Conservation (phyloP, 2,113 vertebrate genomes). For the Oreocharis arfaki region DNA sequence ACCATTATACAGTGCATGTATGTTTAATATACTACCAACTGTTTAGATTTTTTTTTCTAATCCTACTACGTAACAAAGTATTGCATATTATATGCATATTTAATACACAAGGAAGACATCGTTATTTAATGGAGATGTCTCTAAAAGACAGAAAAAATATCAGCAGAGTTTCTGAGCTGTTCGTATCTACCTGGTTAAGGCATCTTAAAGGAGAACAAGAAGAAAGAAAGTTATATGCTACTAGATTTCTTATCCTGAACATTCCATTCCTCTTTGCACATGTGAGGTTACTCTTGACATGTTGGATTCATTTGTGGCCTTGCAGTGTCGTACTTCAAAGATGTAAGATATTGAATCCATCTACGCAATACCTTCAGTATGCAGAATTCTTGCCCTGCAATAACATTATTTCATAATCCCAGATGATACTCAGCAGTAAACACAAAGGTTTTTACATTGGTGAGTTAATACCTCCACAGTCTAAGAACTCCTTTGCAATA, state of each 20-base stretch:
- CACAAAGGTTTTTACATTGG: constrained; percentile 28
- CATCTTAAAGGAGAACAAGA: neutral
- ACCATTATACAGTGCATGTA: neutral
- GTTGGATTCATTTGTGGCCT: neutral
- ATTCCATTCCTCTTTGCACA: neutral
- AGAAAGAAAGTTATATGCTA: neutral
- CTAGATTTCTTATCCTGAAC: neutral
- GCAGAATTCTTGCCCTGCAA: neutral
- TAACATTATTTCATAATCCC: constrained; percentile 28
- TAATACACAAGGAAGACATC: neutral
- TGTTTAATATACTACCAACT: neutral
- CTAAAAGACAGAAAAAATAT: neutral
- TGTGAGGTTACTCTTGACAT: neutral
- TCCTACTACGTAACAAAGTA: neutral
- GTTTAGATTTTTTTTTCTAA: neutral
- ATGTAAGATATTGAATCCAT: neutral
- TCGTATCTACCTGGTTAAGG: neutral
- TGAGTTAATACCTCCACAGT: constrained; percentile 62
- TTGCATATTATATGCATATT: neutral
- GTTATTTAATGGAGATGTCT: neutral
- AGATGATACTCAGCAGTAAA: constrained; percentile 17
- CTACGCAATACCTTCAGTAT: neutral
- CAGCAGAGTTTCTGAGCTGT: neutral
- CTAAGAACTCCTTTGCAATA: constrained; percentile 52
- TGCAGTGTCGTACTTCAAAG: neutral